Evolutionary conservation across 2,888 invertebrate genomes (phyloP), one percentile per base, ranked within the genome.

Genomic region (Augochlorella aurata): DNA sequence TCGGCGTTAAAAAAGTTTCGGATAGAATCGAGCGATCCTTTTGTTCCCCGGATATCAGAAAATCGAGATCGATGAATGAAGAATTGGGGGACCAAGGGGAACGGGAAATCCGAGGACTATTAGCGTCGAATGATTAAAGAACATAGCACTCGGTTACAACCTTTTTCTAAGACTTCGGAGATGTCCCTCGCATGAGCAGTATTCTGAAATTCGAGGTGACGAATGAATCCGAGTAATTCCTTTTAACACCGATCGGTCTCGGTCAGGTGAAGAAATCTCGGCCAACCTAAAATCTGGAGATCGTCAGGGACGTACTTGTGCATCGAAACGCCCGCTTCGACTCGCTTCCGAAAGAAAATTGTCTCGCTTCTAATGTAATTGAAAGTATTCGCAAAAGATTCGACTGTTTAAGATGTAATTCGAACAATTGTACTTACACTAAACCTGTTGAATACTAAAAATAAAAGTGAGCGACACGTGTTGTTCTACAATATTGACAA

Each of bases 211-310:
- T 88, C 83, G 79, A 86, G 84, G 85, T 87, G 88, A 86, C 89
- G 85, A 90, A 87, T 76, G 86, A 90, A 88, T 85, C 85, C 77
- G 79, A 88, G 85, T 87, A 88, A 89, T 89, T 86, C 87, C 79
- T 86, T 87, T 88, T 86, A 84, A 85, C 81, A 29, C 75, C 86
- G 86, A 90, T 90, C 87, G 77, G 89, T 88, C 83, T 85, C 90
- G 90, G 85, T 90, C 87, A 86, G 88, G 85, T 89, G 88, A 78
- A 74, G 47, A 77, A 77, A 81, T 76, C 67, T 71, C 49, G 63
- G 44, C 52, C 58, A 54, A 67, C 68, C 68, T 58, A 52, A 47
- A 68, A 71, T 49, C 66, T 45, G 52, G 12, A 45, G 45, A 3
- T 24, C 38, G 16, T 50, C 85, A 85, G 84, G 81, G 58, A 69